phyloP scores from a whole-genome alignment of 2,113 vertebrate species.

The Pluvianellus socialis region DNA sequence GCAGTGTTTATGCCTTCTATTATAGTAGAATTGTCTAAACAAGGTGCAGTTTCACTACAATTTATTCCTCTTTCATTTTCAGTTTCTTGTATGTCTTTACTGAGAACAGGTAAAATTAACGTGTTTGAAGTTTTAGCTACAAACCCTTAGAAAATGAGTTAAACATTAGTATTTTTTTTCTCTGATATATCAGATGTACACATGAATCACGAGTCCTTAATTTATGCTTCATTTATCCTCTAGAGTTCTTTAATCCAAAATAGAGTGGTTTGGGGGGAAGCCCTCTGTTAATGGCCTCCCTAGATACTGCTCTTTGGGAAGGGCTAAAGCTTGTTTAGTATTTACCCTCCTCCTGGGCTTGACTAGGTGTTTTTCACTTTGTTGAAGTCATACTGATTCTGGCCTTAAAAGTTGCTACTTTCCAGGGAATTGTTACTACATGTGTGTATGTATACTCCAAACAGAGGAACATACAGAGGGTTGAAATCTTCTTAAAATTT shows the following conservation, averaged over 20 bases:
- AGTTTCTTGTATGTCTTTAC: not conserved
- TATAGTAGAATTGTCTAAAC: not conserved
- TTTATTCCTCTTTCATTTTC: not conserved
- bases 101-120: not conserved
- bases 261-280: not conserved
- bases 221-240: not conserved
- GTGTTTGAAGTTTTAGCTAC: not conserved
- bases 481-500: not conserved
- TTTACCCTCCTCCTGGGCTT: not conserved
- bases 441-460: not conserved
- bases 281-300: not conserved
- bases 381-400: not conserved
- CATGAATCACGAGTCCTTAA: not conserved
- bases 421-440: not conserved
- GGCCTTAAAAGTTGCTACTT: not conserved
- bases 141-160: not conserved
- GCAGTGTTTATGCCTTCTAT: not conserved
- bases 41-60: not conserved
- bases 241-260: not conserved
- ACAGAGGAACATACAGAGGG: not conserved
- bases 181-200: rapidly evolving
- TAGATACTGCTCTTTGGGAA: not conserved
- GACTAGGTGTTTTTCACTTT: not conserved
- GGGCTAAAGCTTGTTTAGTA: not conserved
- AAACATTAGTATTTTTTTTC: not conserved